Conservation (phyloP, 2,113 vertebrate species). For the Tachysurus vachellii region DNA sequence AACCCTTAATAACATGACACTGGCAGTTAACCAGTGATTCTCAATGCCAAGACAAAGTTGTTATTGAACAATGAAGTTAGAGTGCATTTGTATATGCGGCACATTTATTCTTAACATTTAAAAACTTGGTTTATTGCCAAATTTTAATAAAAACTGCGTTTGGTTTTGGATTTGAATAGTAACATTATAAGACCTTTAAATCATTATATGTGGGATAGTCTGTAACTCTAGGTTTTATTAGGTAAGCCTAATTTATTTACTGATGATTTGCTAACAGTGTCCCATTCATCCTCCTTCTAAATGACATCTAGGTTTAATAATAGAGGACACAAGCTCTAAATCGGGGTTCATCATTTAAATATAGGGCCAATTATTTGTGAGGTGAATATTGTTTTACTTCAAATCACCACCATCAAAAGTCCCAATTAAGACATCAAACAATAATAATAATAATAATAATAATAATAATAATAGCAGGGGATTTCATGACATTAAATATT, state of each 20-base stretch:
- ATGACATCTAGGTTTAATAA: too few species aligned
- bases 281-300: too few species aligned
- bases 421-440: not conserved
- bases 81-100: not conserved
- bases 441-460: not conserved
- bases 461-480: too few species aligned
- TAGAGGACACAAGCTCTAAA: too few species aligned
- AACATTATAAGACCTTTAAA: not conserved
- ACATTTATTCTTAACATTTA: not conserved
- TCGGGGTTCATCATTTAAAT: too few species aligned
- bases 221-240: not conserved
- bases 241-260: not conserved
- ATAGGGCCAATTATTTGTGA: not conserved
- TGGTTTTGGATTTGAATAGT: not conserved
- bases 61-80: not conserved
- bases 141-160: not conserved
- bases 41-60: not conserved
- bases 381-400: not conserved
- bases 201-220: not conserved
- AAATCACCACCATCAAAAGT: not conserved
- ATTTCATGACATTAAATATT: too few species aligned
- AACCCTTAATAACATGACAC: not conserved
- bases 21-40: not conserved
- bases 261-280: too few species aligned
- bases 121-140: not conserved